These are phyloP conservation scores for Acronicta leporina DNA, from an alignment of 2,888 invertebrate genomes.

Conservation along the genomic window DNA sequence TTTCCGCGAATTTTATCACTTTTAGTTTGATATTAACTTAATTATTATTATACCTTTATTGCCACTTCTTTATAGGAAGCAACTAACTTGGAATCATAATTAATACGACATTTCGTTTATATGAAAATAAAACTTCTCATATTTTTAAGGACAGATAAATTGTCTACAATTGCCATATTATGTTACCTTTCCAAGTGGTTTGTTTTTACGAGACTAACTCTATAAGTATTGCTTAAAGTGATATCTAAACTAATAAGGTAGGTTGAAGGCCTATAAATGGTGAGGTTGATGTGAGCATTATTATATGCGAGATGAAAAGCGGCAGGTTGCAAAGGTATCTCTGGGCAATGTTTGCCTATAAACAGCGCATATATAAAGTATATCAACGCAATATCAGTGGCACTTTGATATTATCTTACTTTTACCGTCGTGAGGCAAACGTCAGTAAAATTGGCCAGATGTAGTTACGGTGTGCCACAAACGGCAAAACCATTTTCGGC, in stretches of 20 bases:
- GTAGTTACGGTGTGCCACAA: constrained; percentile 60
- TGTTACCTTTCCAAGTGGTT: neutral
- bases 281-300: neutral
- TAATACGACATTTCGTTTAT: no score
- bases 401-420: constrained; percentile 33
- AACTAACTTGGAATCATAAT: no score
- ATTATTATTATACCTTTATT: neutral
- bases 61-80: no score
- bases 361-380: constrained; percentile 10
- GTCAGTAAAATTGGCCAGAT: constrained; percentile 59
- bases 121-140: no score
- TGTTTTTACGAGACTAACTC: neutral
- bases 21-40: neutral
- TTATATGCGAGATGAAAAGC: constrained; percentile 12
- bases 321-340: constrained; percentile 6
- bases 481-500: constrained; percentile 53
- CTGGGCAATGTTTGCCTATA: constrained; percentile 2
- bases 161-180: no score
- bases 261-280: neutral
- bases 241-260: constrained; percentile 3
- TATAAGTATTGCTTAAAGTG: neutral
- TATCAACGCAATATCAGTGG: constrained; percentile 22
- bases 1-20: constrained; percentile 12
- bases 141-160: no score
- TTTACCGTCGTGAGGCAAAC: constrained; percentile 58